Evolutionary conservation across 2,888 invertebrate species (phyloP).

Genomic region (Chaetogeoica ovagalla): DNA sequence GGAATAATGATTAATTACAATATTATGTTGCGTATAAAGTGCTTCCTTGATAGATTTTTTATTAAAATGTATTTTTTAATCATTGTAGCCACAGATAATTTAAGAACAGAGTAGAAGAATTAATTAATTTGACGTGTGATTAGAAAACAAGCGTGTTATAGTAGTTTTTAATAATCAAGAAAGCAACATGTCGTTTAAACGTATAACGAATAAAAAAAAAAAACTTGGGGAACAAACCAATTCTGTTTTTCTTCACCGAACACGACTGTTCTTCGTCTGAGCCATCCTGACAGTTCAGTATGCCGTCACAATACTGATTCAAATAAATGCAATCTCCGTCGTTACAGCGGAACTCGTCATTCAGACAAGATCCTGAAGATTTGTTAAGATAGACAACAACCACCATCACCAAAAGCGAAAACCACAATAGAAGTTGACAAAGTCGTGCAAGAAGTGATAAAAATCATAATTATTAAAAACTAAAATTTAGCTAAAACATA

Average conservation of each 20-base stretch:
- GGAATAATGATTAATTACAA: background rate
- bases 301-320: slow-evolving; percentile 66
- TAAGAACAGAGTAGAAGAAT: background rate
- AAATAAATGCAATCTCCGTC: slow-evolving; percentile 67
- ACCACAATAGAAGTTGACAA: slow-evolving; percentile 52
- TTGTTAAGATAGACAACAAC: slow-evolving; percentile 49
- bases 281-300: slow-evolving; percentile 67
- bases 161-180: slow-evolving; percentile 16
- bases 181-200: slow-evolving; percentile 20
- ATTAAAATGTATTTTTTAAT: background rate
- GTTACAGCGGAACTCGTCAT: slow-evolving; percentile 57
- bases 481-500: slow-evolving; percentile 36
- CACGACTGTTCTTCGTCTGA: slow-evolving; percentile 66
- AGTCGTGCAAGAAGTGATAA: slow-evolving; percentile 48
- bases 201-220: slow-evolving; percentile 7
- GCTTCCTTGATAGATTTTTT: slow-evolving; percentile 30
- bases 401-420: slow-evolving; percentile 52
- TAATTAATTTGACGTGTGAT: background rate
- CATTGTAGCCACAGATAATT: background rate
- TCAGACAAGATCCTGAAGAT: slow-evolving; percentile 54
- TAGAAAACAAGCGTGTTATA: background rate
- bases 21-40: background rate
- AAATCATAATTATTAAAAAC: slow-evolving; percentile 45
- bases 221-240: slow-evolving; percentile 60
- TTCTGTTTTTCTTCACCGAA: slow-evolving; percentile 62